A percentile compares a stretch with the other conserved stretches of the same genome.
Conservation (phyloP, 2,888 invertebrate species). For the Agonopterix alstromeriana region DNA sequence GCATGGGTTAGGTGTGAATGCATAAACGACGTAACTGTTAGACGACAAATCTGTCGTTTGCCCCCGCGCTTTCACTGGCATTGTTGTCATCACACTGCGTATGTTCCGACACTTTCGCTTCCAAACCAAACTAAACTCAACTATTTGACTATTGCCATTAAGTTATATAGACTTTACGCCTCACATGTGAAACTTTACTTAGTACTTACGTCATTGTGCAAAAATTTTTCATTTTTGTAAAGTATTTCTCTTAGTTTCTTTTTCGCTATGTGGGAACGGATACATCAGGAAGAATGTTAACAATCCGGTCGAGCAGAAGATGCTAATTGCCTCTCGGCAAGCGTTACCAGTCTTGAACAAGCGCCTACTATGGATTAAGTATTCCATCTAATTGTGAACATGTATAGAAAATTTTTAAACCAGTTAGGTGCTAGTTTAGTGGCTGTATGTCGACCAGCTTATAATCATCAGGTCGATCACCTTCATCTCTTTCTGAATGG, state of each 20-base stretch:
- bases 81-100: conserved; percentile 36
- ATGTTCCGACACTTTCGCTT: conserved; percentile 42
- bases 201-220: conserved; percentile 11
- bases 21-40: conserved; percentile 30
- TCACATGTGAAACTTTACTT: conserved; percentile 17
- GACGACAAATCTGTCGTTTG: conserved; percentile 30
- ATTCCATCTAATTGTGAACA: conserved; percentile 8
- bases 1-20: conserved; percentile 21
- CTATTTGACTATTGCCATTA: conserved; percentile 16
- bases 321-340: conserved; percentile 54
- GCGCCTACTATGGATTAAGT: conserved; percentile 8
- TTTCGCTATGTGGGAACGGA: conserved; percentile 44
- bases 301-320: conserved; percentile 48
- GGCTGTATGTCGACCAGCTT: too few relatives aligned
- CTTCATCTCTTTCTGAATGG: too few relatives aligned
- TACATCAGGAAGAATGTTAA: conserved; percentile 50
- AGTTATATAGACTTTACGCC: conserved; percentile 15
- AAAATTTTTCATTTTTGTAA: conserved; percentile 3
- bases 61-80: conserved; percentile 47
- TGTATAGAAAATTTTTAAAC: conserved; percentile 7
- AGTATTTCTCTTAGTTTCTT: conserved; percentile 20
- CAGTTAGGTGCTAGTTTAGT: background rate
- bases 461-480: too few relatives aligned
- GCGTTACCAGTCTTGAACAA: conserved; percentile 13
- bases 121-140: conserved; percentile 4